Evolutionary conservation across 1,140 invertebrate genomes (phyloP), one percentile per base, ranked within the genome.

Genomic region (Heliconius hermathena): DNA sequence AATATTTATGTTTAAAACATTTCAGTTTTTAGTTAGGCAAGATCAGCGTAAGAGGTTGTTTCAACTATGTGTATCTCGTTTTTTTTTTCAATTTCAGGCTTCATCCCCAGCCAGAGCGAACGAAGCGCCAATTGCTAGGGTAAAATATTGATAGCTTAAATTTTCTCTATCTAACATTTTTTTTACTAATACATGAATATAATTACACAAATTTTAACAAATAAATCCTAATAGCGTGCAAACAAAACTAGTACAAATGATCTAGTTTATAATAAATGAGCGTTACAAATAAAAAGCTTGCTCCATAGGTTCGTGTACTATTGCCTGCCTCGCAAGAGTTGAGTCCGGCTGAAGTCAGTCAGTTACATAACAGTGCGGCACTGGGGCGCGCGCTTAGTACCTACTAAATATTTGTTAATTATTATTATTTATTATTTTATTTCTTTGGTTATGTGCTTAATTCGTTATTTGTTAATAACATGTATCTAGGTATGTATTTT

Each of bases 321-420:
- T 66, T 41, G 74, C 52, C 8, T n/a, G 72, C 38, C 72, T 73
- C 72, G 54, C 54, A 60, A 66, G 22, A 66, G 22, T n/a, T 66
- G 60, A 29, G 60, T 66, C 4, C 60, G 60, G 74, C 49, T 38
- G 74, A 60, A 46, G 73, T 26, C 26, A 29, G 54, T 82, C 86
- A 90, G 83, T 90, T 88, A 82, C 82, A 90, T 83, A 86, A 87
- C 76, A 78, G 80, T 81, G 84, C 83, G 82, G 82, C 54, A 77
- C 72, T 18, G 82, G 77, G 74, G 57, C 85, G 88, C 82, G 46
- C 74, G 74, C 18, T 72, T 11, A 26, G 9, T 66, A 11, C 71
- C 11, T 57, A 22, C 20, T 66, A 26, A 26, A 49, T 13, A 66
- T 76, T 54, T 26, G 38, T 70, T 76, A 60, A 66, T 75, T 75